Base-by-base conservation (phyloP, 2,888 invertebrate genomes). In the Epistrophe eligans region DNA sequence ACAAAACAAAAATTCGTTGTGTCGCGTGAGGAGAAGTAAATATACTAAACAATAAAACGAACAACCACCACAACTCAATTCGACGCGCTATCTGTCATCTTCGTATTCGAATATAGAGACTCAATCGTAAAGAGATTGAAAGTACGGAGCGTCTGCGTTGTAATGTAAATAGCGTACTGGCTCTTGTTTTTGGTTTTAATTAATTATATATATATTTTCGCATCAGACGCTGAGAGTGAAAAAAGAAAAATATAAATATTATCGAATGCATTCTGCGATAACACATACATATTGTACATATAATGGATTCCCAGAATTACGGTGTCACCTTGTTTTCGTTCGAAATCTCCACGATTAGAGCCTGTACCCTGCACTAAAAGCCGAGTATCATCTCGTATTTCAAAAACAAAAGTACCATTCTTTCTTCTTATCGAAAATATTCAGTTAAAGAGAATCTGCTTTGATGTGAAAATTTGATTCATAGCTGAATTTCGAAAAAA, bases 81-180 rank as follows among this genome's bases (percentile, higher is more conserved):
- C 32, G 48, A 66, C 48, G 15, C 48, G 32, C 64, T 62, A 77
- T 24, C 24, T 24, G 24, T 24, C 24, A 24, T 24, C 24, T 24
- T 24, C 24, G 24, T 24, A n/a, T n/a, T n/a, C n/a, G 50, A 1
- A 6, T 0, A 13, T 15, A 7, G 13, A 48, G 50, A 50, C 50
- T 32, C 45, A 32, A 17, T 32, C 48, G 28, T 35, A 0, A 71
- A 77, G 57, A 73, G 38, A 76, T 74, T 48, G 52, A 73, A 67
- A 74, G 38, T 60, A 38, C 40, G 58, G 48, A 57, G 80, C 79
- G 71, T 72, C 72, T 76, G 76, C 72, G 77, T 66, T 66, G 77
- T 73, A 19, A 43, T 52, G 52, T 28, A 32, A 32, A 45, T 24
- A 55, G 43, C 50, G 57, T 5, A 52, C 58, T 35, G 60, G 45